These are phyloP conservation scores for Pygoscelis adeliae DNA, from an alignment of 2,113 vertebrate species.

Conservation along the genomic window DNA sequence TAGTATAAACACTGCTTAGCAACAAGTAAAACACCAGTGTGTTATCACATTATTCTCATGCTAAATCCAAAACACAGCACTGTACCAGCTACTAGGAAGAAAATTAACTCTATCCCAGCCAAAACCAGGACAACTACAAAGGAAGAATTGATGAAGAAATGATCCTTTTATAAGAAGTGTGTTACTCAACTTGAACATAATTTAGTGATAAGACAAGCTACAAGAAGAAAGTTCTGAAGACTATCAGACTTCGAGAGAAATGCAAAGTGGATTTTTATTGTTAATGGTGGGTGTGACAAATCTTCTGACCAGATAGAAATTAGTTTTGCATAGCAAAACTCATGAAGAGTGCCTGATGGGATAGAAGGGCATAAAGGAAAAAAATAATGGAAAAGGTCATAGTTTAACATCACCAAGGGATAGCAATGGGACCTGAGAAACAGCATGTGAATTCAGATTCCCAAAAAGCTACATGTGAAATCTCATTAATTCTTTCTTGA, in stretches of 20 bases:
- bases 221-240: background rate
- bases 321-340: background rate
- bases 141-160: background rate
- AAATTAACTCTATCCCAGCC: no score
- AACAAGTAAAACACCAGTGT: no score
- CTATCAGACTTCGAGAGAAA: background rate
- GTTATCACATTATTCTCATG: no score
- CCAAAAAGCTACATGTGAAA: background rate
- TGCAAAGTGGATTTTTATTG: background rate
- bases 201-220: background rate
- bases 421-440: background rate
- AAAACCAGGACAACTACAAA: background rate
- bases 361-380: background rate
- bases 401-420: background rate
- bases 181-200: background rate
- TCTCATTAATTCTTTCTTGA: background rate
- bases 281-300: background rate
- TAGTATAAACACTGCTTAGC: no score
- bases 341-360: background rate
- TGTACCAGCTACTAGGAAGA: no score
- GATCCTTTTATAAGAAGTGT: background rate
- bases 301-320: background rate
- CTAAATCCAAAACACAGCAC: no score
- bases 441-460: background rate
- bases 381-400: background rate